Evolutionary conservation across 2,113 vertebrate genomes (phyloP).

Genomic region (Butorides virescens): DNA sequence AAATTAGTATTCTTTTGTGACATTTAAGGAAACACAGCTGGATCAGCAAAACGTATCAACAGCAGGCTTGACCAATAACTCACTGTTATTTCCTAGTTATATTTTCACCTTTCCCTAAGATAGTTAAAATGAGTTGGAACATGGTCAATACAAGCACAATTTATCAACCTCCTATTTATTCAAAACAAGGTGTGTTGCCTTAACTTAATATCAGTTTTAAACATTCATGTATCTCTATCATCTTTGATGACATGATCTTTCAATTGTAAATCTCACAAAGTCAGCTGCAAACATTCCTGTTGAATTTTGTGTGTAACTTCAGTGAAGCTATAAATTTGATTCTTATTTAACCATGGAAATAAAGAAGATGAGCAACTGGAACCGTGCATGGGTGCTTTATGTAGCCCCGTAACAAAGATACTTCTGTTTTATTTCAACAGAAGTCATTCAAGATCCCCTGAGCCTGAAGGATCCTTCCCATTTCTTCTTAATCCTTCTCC

Average conservation of each 20-base stretch:
- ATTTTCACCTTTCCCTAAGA: background rate
- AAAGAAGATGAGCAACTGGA: background rate
- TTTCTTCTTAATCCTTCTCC: background rate
- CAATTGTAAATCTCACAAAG: background rate
- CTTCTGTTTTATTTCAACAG: background rate
- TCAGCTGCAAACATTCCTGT: background rate
- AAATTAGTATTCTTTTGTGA: background rate
- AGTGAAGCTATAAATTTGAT: background rate
- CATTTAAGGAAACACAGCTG: background rate
- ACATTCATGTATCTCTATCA: background rate
- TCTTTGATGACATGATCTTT: background rate
- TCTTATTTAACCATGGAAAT: background rate
- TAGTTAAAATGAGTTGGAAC: background rate
- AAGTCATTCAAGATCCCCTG: background rate
- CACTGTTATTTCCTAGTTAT: background rate
- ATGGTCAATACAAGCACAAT: background rate
- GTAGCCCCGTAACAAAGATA: background rate
- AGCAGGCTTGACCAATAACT: background rate
- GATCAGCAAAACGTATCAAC: background rate
- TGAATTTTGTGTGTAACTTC: background rate
- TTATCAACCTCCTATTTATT: background rate
- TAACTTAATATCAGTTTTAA: background rate
- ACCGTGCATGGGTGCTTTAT: background rate
- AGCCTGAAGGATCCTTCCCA: background rate
- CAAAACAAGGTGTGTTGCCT: background rate